Percentiles rank a stretch among this genome's conserved stretches.
Conservation (phyloP, 2,113 vertebrate genomes). For the Chrysochloris asiatica region DNA sequence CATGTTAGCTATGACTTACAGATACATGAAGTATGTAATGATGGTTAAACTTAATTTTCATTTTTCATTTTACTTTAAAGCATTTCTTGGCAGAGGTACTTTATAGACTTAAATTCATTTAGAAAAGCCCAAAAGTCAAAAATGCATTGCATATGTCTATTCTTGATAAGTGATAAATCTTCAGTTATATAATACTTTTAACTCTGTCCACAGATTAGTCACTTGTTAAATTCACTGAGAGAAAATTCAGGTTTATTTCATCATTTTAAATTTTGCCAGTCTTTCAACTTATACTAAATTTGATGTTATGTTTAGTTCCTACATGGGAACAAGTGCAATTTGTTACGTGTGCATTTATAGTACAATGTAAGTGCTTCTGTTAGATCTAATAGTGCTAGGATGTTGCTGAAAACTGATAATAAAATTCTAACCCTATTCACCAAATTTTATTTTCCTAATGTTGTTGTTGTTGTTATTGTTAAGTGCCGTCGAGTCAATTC, state of each 20-base stretch:
- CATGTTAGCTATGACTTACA: not conserved
- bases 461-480: not conserved
- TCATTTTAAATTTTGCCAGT: not conserved
- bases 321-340: not conserved
- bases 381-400: no score
- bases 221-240: constrained; percentile 11
- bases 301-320: not conserved
- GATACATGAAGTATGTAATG: not conserved
- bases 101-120: constrained; percentile 38
- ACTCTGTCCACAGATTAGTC: constrained; percentile 5
- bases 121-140: constrained; percentile 39
- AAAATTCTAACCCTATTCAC: no score
- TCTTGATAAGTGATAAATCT: constrained; percentile 10
- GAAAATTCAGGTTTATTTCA: constrained; percentile 41
- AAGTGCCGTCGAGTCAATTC: no score
- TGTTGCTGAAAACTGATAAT: no score
- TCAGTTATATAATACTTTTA: constrained; percentile 34
- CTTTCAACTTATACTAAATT: not conserved
- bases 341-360: not conserved
- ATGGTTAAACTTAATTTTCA: not conserved
- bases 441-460: not conserved
- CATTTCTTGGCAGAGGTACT: not conserved
- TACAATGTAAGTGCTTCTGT: not conserved
- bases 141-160: not conserved
- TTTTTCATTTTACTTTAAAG: constrained; percentile 21